Conservation (phyloP, 2,888 invertebrate genomes). For the Schizotus pectinicornis region DNA sequence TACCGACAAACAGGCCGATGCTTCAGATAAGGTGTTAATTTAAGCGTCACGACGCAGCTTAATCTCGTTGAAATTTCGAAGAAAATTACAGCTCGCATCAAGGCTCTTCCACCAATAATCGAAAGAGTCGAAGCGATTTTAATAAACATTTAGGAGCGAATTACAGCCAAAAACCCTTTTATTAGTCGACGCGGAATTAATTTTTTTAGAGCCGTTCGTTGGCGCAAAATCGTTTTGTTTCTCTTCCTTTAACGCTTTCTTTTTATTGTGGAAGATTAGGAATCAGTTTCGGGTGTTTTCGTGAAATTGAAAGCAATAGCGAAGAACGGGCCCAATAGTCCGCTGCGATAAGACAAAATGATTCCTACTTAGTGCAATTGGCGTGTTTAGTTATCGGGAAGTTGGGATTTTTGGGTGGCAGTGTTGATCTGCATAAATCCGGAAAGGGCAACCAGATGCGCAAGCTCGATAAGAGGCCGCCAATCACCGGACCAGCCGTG, state of each 20-base stretch:
- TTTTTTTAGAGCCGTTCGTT: conserved; percentile 2
- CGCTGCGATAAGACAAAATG: conserved; percentile 9
- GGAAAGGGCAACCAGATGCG: not conserved
- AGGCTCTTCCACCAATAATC: too few species aligned
- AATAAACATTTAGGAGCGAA: too few species aligned
- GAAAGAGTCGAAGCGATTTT: too few species aligned
- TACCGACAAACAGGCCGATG: conserved; percentile 20
- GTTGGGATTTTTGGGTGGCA: not conserved
- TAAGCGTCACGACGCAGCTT: conserved; percentile 17
- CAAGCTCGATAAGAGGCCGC: not conserved
- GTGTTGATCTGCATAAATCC: conserved; percentile 5
- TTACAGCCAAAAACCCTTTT: too few species aligned
- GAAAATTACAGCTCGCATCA: too few species aligned
- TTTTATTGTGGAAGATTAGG: conserved; percentile 15
- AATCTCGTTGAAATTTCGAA: not conserved
- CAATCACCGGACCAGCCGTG: not conserved
- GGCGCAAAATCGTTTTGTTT: conserved; percentile 10
- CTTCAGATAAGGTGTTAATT: conserved; percentile 21
- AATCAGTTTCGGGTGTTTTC: conserved; percentile 8
- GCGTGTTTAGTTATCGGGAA: conserved; percentile 2
- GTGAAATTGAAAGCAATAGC: not conserved
- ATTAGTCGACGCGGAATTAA: conserved; percentile 1
- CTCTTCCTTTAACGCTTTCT: conserved; percentile 4
- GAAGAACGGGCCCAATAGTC: conserved; percentile 7
- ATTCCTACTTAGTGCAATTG: conserved; percentile 6